Evolutionary conservation across 2,113 vertebrate species (phyloP).

Genomic region (Falco punctatus): DNA sequence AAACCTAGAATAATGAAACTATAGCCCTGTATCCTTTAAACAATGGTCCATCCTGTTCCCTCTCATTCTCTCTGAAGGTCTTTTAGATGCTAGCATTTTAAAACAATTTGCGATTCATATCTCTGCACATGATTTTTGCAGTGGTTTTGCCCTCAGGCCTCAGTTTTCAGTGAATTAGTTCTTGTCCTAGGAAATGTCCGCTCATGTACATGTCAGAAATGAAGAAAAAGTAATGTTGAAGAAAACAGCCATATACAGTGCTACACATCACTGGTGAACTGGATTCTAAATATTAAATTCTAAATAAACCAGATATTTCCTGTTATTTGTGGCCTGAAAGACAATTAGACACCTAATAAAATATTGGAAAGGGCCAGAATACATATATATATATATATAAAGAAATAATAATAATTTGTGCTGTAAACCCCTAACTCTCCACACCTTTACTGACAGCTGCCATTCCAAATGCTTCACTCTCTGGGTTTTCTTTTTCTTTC

Average conservation of each 20-base stretch:
- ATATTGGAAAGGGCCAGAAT: neutral
- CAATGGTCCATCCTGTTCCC: neutral
- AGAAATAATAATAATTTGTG: neutral
- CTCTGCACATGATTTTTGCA: neutral
- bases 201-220: neutral
- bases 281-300: neutral
- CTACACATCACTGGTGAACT: neutral
- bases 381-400: neutral
- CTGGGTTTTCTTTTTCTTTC: neutral
- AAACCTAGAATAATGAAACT: neutral
- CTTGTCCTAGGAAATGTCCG: neutral
- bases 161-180: neutral
- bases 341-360: neutral
- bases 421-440: neutral
- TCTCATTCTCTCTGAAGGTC: neutral
- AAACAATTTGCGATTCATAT: neutral
- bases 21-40: neutral
- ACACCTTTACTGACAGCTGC: neutral
- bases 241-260: neutral
- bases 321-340: neutral
- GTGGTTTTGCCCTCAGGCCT: neutral
- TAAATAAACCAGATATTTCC: neutral
- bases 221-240: neutral
- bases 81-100: neutral
- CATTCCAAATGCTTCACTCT: neutral